A percentile compares a stretch with the other conserved stretches of the same genome.
Conservation (phyloP, 2,113 vertebrate species). For the Nycticorax nycticorax region DNA sequence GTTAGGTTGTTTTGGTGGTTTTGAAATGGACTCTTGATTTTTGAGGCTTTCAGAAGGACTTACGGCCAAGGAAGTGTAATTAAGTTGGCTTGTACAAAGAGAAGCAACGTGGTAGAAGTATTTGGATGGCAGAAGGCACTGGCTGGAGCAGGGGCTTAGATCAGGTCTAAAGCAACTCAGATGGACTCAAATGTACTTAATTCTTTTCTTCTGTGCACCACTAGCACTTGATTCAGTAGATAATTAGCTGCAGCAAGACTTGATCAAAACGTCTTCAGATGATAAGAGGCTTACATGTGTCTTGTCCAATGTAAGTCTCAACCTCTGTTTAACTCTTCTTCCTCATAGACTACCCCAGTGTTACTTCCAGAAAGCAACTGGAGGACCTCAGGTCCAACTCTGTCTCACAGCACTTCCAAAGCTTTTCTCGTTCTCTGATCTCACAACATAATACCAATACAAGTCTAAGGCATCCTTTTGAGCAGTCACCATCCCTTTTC, state of each 20-base stretch:
- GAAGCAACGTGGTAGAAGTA: not conserved
- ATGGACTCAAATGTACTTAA: not conserved
- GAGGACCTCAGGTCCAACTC: not conserved
- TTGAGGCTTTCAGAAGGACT: not conserved
- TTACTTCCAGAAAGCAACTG: not conserved
- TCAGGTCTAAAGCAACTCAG: not conserved
- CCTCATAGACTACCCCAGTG: not conserved
- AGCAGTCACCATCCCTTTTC: not conserved
- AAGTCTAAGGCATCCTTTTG: not conserved
- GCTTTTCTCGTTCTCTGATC: not conserved
- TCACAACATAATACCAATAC: not conserved
- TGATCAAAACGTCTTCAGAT: not conserved
- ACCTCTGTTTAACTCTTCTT: not conserved
- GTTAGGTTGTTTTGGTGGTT: not conserved
- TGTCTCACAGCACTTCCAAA: not conserved
- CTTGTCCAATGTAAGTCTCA: not conserved
- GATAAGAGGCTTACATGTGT: not conserved
- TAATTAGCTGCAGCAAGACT: not conserved
- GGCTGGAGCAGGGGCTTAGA: not conserved
- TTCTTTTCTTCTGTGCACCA: not conserved
- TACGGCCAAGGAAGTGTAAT: not conserved
- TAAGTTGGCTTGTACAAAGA: not conserved
- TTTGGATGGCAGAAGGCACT: not conserved
- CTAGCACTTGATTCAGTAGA: not conserved
- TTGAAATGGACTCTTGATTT: not conserved